These are phyloP conservation scores for Pteronotus mesoamericanus DNA, from an alignment of 2,797 vertebrate species.

Conservation along the genomic window DNA sequence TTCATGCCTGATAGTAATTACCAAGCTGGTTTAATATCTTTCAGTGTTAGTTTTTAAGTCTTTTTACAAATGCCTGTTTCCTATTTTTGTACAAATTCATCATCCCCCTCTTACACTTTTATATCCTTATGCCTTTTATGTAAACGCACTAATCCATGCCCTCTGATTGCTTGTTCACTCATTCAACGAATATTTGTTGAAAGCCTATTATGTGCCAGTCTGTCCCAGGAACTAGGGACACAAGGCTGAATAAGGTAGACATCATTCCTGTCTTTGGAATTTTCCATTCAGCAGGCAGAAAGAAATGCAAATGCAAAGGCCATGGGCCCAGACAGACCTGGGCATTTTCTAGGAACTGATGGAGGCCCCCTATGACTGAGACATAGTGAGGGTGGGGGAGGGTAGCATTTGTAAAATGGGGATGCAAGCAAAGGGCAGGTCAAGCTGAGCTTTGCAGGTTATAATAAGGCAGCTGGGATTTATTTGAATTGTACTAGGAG, in stretches of 20 bases:
- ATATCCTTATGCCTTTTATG: background rate
- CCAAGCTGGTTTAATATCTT: background rate
- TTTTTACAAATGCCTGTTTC: background rate
- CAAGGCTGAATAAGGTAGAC: background rate
- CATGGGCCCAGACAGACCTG: background rate
- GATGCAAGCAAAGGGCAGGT: background rate
- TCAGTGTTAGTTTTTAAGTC: background rate
- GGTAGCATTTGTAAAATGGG: background rate
- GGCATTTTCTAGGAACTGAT: background rate
- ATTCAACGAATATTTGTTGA: background rate
- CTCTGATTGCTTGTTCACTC: background rate
- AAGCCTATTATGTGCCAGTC: background rate
- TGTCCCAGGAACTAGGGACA: background rate
- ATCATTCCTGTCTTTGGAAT: background rate
- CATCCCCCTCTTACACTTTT: background rate
- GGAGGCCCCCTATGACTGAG: background rate
- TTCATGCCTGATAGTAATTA: background rate
- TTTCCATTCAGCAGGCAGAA: background rate
- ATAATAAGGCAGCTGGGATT: background rate
- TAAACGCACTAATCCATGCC: background rate
- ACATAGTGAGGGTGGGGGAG: accelerated
- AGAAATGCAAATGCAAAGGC: background rate
- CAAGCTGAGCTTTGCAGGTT: background rate
- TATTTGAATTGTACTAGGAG: background rate
- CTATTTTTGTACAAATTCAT: background rate